Evolutionary conservation across 2,888 invertebrate species (phyloP).

Genomic region (Sinopyrophorus schimmeli): DNA sequence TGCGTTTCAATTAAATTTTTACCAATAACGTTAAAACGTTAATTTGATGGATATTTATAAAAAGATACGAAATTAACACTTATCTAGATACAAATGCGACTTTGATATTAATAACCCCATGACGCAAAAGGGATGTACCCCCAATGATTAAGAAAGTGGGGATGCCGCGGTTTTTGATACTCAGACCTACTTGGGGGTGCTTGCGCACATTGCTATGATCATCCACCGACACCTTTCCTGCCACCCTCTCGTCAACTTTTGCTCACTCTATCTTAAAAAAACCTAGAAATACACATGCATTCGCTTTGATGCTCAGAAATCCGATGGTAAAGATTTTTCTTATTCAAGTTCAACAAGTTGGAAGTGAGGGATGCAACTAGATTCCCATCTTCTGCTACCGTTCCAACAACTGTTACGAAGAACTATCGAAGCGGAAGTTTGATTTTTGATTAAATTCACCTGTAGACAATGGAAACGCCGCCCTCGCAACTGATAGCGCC

Average conservation of each 20-base stretch:
- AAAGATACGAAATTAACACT: slow-evolving; percentile 4
- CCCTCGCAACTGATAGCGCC: slow-evolving; percentile 39
- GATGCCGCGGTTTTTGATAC: slow-evolving; percentile 38
- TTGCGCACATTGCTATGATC: slow-evolving; percentile 43
- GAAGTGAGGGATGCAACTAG: too few species aligned
- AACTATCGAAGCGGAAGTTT: slow-evolving; percentile 4
- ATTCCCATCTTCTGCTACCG: too few species aligned
- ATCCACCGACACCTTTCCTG: slow-evolving; percentile 39
- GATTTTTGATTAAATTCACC: slow-evolving; percentile 41
- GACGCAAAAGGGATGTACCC: slow-evolving; percentile 30
- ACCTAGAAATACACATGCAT: too few species aligned
- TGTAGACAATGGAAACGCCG: slow-evolving; percentile 45
- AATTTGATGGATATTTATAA: too few species aligned
- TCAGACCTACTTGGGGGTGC: slow-evolving; percentile 37
- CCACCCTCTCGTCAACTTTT: slow-evolving; percentile 27
- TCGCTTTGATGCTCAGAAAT: too few species aligned
- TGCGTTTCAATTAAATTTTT: too few species aligned
- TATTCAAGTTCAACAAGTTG: too few species aligned
- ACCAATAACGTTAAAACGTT: too few species aligned
- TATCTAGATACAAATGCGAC: slow-evolving; percentile 16
- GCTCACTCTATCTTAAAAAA: too few species aligned
- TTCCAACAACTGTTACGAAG: neutral
- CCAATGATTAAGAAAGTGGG: slow-evolving; percentile 30
- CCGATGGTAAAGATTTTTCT: too few species aligned
- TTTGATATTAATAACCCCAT: slow-evolving; percentile 31